Evolutionary conservation across 2,797 vertebrate genomes (phyloP).

Genomic region (Pempheris klunzingeri): DNA sequence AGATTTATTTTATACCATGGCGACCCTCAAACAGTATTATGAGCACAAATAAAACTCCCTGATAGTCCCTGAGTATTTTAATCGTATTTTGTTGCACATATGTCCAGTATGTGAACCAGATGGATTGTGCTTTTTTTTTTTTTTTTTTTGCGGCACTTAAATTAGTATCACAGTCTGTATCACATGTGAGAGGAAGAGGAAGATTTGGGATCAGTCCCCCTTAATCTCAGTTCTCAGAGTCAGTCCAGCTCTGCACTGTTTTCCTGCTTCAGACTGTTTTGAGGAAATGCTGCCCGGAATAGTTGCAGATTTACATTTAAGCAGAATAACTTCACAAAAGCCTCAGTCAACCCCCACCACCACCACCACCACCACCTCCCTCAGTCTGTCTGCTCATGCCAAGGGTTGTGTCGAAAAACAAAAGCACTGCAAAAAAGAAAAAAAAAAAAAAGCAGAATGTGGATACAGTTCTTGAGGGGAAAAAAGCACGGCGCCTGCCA

Average conservation of each 20-base stretch:
- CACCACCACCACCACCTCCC: neutral
- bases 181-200: conserved; percentile 31
- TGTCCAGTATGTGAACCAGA: conserved; percentile 20
- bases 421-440: conserved; percentile 17
- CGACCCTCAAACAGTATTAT: neutral
- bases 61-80: neutral
- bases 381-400: conserved; percentile 3
- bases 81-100: neutral
- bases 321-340: conserved; percentile 10
- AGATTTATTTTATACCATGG: neutral
- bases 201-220: neutral
- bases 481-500: conserved; percentile 25
- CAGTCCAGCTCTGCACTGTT: neutral
- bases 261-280: neutral
- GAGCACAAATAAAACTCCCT: neutral
- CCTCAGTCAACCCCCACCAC: neutral
- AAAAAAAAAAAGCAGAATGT: conserved; percentile 25
- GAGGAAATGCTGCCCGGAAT: conserved; percentile 1
- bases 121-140: conserved; percentile 12
- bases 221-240: neutral
- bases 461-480: conserved; percentile 36
- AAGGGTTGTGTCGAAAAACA: conserved; percentile 53
- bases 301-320: conserved; percentile 8
- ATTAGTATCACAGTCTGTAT: conserved; percentile 29
- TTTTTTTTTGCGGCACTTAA: neutral